Conservation (phyloP, 2,888 invertebrate genomes). For the Phyllotreta striolata region DNA sequence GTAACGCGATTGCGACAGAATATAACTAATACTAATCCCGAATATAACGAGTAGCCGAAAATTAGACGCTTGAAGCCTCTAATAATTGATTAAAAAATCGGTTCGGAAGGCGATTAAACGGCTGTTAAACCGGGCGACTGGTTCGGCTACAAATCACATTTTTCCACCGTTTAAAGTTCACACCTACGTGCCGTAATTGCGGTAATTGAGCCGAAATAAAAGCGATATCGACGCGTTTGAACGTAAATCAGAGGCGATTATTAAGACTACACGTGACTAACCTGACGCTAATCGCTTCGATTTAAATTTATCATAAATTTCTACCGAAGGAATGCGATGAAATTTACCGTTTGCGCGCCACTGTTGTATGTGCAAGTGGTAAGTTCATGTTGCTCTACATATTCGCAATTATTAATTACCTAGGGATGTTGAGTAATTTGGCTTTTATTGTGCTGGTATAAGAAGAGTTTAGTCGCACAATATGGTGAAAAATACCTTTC, state of each 20-base stretch:
- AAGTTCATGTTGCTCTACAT: conserved; percentile 39
- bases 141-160: conserved; percentile 26
- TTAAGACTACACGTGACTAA: conserved; percentile 35
- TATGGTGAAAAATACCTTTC: conserved; percentile 42
- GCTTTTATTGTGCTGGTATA: conserved; percentile 42
- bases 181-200: conserved; percentile 46
- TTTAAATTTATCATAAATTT: too few relatives aligned
- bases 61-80: conserved; percentile 17
- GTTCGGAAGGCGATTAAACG: conserved; percentile 15
- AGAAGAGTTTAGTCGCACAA: conserved; percentile 40
- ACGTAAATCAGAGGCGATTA: conserved; percentile 46
- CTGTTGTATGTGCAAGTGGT: too few relatives aligned
- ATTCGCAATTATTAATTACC: conserved; percentile 44
- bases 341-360: too few relatives aligned
- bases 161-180: conserved; percentile 34
- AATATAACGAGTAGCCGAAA: conserved; percentile 13
- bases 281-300: conserved; percentile 6
- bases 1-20: not conserved
- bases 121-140: conserved; percentile 18
- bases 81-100: conserved; percentile 25
- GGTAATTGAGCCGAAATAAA: conserved; percentile 35
- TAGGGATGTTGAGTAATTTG: conserved; percentile 45
- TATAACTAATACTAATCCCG: not conserved
- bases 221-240: conserved; percentile 36
- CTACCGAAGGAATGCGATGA: too few relatives aligned